Evolutionary conservation across 2,888 invertebrate species (phyloP), one percentile per base, ranked within the genome.

Genomic region (Sinopyrophorus schimmeli): DNA sequence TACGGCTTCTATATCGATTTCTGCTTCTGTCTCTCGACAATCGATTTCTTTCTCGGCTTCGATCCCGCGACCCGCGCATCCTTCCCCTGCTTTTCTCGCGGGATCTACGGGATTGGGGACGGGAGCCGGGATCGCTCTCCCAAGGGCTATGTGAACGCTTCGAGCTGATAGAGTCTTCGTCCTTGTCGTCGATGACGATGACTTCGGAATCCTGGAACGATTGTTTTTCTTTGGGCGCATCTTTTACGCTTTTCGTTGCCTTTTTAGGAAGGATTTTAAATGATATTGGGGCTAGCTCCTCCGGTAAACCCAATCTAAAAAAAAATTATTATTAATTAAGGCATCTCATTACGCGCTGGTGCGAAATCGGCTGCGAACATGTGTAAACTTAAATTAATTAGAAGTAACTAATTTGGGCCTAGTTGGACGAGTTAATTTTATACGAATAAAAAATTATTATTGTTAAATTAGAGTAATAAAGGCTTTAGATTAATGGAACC

Each of bases 61-160:
- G 16, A n/a, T n/a, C n/a, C n/a, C n/a, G n/a, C n/a, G n/a, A n/a
- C 2, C 21, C 23, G 61, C 53, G 3, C 48, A 47, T 6, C 44
- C 41, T 11, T 3, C 27, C 35, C 2, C 40, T 18, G 21, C 16
- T 44, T 34, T 18, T 54, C 21, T 37, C 54, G 16, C 14, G 53
- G 39, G 31, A 49, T 11, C 24, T 55, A 34, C 34, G 47, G 15
- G 35, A 47, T 12, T 30, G 28, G 3, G 37, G 26, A 14, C 30
- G 50, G 3, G 18, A 14, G 1, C 23, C 31, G 2, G 48, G 56
- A 12, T 66, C 69, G 3, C 58, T 62, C 53, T 75, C 75, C 74
- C 74, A 74, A 0, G 74, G 74, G 55, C 68, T 71, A 52, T 64
- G 69, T 4, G 73, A 70, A 21, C 72, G 59, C 39, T 57, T 65